Conservation (phyloP, 1,140 invertebrate genomes). For the Nasonia longicornis region DNA sequence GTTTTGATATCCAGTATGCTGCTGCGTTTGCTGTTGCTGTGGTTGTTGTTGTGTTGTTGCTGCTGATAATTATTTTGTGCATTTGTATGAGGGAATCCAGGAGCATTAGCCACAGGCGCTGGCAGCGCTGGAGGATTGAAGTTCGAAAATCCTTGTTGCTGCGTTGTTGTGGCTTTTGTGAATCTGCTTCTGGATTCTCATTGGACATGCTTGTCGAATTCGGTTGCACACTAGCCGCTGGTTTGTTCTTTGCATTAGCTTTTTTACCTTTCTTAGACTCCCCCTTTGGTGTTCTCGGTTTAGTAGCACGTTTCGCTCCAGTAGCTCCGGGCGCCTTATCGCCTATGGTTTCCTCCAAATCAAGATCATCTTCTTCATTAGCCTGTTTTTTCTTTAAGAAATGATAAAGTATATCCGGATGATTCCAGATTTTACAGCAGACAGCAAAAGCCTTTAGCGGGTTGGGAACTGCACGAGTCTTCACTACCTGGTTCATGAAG, state of each 20-base stretch:
- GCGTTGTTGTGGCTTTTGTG: conserved; percentile 20
- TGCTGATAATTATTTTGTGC: conserved; percentile 50
- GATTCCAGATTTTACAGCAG: conserved; percentile 99
- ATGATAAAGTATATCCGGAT: conserved; percentile 96
- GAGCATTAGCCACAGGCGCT: not conserved
- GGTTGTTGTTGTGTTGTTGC: not conserved
- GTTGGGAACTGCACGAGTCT: conserved; percentile 89
- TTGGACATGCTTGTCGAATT: conserved; percentile 66
- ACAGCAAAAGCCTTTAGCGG: conserved; percentile 98
- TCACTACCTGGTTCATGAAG: conserved; percentile 92
- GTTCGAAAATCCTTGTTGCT: not conserved
- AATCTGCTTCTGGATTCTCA: conserved; percentile 51
- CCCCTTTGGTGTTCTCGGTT: conserved; percentile 63
- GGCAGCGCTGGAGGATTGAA: conserved; percentile 24
- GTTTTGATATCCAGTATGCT: conserved; percentile 55
- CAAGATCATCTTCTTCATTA: conserved; percentile 89
- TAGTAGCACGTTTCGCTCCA: conserved; percentile 56
- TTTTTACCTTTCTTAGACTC: conserved; percentile 66
- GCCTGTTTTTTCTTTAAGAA: conserved; percentile 86
- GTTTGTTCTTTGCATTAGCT: conserved; percentile 68
- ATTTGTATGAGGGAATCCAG: conserved; percentile 27
- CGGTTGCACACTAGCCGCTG: conserved; percentile 77
- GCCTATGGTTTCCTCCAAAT: conserved; percentile 79
- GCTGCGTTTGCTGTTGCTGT: conserved; percentile 12
- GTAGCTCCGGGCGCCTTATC: conserved; percentile 59